phyloP scores from a whole-genome alignment of 2,888 invertebrate species.

The Noctua pronuba region DNA sequence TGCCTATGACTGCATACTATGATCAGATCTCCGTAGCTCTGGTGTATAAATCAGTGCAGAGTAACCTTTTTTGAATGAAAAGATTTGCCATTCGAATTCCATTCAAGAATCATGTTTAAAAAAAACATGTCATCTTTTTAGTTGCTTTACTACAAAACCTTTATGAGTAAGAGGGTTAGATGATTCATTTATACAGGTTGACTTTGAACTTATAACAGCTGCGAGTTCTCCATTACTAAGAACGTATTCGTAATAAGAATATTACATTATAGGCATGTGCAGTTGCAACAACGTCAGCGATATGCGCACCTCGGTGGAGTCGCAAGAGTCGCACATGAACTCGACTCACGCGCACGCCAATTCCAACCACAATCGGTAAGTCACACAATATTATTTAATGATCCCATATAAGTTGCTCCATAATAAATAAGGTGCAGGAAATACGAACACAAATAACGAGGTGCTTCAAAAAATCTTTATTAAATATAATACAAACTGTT shows the following conservation, averaged over 20 bases:
- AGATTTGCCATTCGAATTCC: neutral
- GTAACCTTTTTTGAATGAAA: no score
- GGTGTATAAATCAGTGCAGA: no score
- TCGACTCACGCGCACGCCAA: conserved; percentile 79
- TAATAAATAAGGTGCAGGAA: neutral
- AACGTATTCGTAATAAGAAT: conserved; percentile 16
- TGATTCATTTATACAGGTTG: conserved; percentile 24
- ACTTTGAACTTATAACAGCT: conserved; percentile 9
- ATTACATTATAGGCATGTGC: conserved; percentile 84
- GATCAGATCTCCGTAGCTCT: neutral
- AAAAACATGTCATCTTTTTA: neutral
- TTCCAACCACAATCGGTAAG: conserved; percentile 88
- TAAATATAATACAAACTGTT: neutral
- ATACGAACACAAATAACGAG: neutral
- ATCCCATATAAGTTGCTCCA: neutral
- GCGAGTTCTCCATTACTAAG: conserved; percentile 15
- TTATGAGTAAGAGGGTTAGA: conserved; percentile 18
- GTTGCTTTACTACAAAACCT: neutral
- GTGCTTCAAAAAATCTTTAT: conserved; percentile 3
- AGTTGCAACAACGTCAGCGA: conserved; percentile 83
- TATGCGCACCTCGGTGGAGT: conserved; percentile 84
- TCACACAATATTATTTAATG: conserved; percentile 49
- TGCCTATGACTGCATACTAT: neutral
- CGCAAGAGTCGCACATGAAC: conserved; percentile 84
- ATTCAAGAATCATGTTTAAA: neutral